A percentile compares a stretch with the other conserved stretches of the same genome.
Conservation (phyloP, 2,113 vertebrate genomes). For the Urocolius indicus region DNA sequence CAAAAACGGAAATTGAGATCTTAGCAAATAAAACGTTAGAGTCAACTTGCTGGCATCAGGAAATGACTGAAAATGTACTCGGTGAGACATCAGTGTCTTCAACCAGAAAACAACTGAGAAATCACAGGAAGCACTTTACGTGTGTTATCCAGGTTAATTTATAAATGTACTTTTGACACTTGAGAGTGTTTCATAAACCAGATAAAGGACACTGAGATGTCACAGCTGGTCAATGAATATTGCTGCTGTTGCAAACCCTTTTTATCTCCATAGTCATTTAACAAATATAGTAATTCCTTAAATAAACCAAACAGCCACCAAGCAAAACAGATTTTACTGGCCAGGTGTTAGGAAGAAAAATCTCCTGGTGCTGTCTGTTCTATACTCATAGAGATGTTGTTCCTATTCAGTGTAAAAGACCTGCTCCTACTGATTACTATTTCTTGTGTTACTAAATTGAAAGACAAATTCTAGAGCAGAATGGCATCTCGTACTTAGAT, state of each 20-base stretch:
- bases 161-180: not conserved
- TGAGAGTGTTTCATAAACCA: not conserved
- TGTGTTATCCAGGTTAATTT: conserved; percentile 31
- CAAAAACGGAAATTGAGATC: not conserved
- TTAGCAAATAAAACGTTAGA: not conserved
- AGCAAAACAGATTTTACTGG: not conserved
- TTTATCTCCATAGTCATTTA: not conserved
- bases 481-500: no score
- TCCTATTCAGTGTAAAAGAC: not conserved
- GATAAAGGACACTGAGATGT: not conserved
- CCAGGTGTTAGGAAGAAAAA: not conserved
- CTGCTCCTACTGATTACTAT: not conserved
- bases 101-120: not conserved
- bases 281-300: not conserved
- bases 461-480: not conserved
- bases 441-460: not conserved
- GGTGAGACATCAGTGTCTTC: not conserved
- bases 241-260: not conserved
- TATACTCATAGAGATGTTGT: not conserved
- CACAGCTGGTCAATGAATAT: not conserved
- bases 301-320: not conserved
- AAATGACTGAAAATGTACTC: not conserved
- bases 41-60: not conserved
- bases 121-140: not conserved
- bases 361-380: not conserved